Evolutionary conservation across 2,113 vertebrate genomes (phyloP), one percentile per base, ranked within the genome.

Genomic region (Cavia porcellus): DNA sequence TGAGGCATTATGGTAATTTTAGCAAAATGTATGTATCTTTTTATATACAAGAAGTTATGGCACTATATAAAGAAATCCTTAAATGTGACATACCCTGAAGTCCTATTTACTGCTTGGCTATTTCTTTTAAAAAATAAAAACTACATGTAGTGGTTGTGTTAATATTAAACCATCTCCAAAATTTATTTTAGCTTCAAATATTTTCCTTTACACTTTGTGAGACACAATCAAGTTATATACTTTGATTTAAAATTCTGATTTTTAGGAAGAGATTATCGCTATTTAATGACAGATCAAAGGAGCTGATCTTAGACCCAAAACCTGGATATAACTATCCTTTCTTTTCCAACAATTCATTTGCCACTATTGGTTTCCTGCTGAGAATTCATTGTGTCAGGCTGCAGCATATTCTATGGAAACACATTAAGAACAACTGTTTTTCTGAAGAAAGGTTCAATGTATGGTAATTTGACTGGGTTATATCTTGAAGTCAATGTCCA

Each of bases 1-100:
- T 0, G 57, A 94, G 82, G 88, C 45, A 72, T 90, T 96, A 96
- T 95, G 97, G 85, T 97, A 96, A 97, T 97, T 95, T 96, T 88
- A 95, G 95, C 80, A 92, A 96, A 97, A 94, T 90, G 87, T 94
- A 89, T 88, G 75, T 86, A 80, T 96, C 85, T 97, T 94, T 97
- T 94, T 96, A 95, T 92, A 98, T 62, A 92, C 82, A 80, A 79
- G 77, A 92, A 96, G 90, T 96, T 96, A 97, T 89, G 61, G 82
- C 74, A 93, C 85, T 94, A 92, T 94, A 97, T 96, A 98, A 97
- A 97, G 88, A 90, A 82, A 96, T 88, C 72, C 77, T 96, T 95
- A 97, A 97, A 90, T 86, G 88, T 86, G 92, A 96, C 86, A 92
- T 64, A 42, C 74, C 87, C 82, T 77, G 38, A 95, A 95, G 75